Conservation (phyloP, 2,888 invertebrate species). For the Gasteruption jaculator region DNA sequence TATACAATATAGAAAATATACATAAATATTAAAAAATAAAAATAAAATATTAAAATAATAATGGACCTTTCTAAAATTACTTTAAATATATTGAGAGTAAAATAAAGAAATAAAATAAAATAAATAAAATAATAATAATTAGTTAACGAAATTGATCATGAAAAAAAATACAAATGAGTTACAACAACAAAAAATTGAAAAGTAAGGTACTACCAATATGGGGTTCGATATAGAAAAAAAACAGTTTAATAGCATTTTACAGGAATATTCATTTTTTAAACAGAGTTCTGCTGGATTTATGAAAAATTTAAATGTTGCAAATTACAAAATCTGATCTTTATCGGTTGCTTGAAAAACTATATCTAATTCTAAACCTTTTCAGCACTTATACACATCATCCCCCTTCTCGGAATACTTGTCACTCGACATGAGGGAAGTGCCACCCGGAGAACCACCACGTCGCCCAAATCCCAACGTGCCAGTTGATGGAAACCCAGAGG, state of each 20-base stretch:
- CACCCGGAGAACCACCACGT: constrained; percentile 80
- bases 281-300: not conserved
- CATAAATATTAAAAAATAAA: too few relatives aligned
- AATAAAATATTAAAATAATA: too few relatives aligned
- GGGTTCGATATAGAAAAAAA: too few relatives aligned
- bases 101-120: not conserved
- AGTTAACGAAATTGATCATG: too few relatives aligned
- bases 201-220: not conserved
- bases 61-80: not conserved
- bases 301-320: not conserved
- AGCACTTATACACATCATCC: constrained; percentile 87
- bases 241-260: too few relatives aligned
- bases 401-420: constrained; percentile 88
- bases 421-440: constrained; percentile 85
- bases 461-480: constrained; percentile 80
- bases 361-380: constrained; percentile 23
- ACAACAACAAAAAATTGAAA: too few relatives aligned
- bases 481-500: constrained; percentile 65
- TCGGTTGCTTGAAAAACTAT: not conserved
- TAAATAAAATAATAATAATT: not conserved
- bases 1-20: too few relatives aligned
- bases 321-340: too few relatives aligned
- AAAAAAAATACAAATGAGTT: too few relatives aligned
- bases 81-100: not conserved
- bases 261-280: too few relatives aligned